These are phyloP conservation scores for Episyrphus balteatus DNA, from an alignment of 1,140 invertebrate genomes.

Conservation along the genomic window DNA sequence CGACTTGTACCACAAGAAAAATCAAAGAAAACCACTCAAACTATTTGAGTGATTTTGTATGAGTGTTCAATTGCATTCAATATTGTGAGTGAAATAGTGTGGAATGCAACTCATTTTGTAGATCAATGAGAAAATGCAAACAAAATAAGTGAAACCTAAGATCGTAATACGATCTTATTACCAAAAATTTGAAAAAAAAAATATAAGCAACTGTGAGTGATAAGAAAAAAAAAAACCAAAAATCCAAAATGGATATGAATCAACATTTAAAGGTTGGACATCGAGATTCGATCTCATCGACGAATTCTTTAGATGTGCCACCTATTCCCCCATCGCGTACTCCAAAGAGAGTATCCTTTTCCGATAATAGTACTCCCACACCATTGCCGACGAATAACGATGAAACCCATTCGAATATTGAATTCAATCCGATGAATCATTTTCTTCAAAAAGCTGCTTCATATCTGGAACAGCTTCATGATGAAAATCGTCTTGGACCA, in stretches of 20 bases:
- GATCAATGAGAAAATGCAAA: background rate
- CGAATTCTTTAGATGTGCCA: slow-evolving; percentile 26
- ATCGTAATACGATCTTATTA: too few relatives aligned
- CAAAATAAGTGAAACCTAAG: background rate
- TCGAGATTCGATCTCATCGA: slow-evolving; percentile 32
- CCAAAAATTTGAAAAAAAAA: slow-evolving; percentile 15
- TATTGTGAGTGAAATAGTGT: background rate
- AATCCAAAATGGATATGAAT: slow-evolving; percentile 9
- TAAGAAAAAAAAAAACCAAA: slow-evolving; percentile 1
- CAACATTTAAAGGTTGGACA: slow-evolving; percentile 5
- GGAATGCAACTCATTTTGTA: background rate
- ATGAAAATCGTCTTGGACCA: slow-evolving; percentile 5
- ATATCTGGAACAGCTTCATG: slow-evolving; percentile 31
- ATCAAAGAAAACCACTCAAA: too few relatives aligned
- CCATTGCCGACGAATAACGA: slow-evolving; percentile 1
- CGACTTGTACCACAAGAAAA: too few relatives aligned
- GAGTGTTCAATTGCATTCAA: too few relatives aligned
- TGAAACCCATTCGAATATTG: slow-evolving; percentile 5
- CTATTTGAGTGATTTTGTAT: too few relatives aligned
- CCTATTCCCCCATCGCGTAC: slow-evolving; percentile 25
- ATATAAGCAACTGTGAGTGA: slow-evolving; percentile 7
- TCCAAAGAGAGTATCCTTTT: slow-evolving; percentile 34
- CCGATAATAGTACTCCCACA: slow-evolving; percentile 22
- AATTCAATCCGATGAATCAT: slow-evolving; percentile 24
- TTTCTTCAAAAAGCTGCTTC: slow-evolving; percentile 28